Conservation (phyloP, 2,797 vertebrate genomes). For the Tenualosa ilisha region DNA sequence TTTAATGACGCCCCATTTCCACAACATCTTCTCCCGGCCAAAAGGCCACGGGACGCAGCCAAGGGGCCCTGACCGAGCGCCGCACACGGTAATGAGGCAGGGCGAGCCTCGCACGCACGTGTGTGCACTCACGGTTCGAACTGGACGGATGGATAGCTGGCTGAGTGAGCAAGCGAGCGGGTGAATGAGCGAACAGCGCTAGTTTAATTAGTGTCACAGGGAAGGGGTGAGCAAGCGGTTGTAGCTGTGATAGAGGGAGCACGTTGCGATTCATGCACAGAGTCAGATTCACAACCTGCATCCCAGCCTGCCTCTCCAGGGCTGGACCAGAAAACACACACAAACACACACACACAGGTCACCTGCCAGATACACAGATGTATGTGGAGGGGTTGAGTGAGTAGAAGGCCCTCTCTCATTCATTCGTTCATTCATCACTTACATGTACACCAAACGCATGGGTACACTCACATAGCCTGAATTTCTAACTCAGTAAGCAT, state of each 20-base stretch:
- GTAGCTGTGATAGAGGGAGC: background rate
- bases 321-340: no score
- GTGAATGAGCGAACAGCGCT: background rate
- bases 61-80: background rate
- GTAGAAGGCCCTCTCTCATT: no score
- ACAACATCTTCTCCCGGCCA: background rate
- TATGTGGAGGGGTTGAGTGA: no score
- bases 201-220: background rate
- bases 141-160: background rate
- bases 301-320: background rate
- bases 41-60: background rate
- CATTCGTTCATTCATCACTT: no score
- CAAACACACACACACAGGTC: background rate
- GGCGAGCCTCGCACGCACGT: background rate
- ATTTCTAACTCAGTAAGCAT: background rate
- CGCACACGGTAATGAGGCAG: background rate
- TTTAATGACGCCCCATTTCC: constrained; percentile 58
- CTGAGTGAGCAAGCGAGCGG: background rate
- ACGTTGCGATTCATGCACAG: background rate
- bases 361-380: no score
- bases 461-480: background rate
- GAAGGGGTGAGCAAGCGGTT: background rate
- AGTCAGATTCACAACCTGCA: background rate
- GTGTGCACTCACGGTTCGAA: background rate
- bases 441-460: no score